A percentile compares a stretch with the other conserved stretches of the same genome.
Evolutionary conservation across 1,140 invertebrate genomes (phyloP).

Genomic region (Rhopalosiphum padi): DNA sequence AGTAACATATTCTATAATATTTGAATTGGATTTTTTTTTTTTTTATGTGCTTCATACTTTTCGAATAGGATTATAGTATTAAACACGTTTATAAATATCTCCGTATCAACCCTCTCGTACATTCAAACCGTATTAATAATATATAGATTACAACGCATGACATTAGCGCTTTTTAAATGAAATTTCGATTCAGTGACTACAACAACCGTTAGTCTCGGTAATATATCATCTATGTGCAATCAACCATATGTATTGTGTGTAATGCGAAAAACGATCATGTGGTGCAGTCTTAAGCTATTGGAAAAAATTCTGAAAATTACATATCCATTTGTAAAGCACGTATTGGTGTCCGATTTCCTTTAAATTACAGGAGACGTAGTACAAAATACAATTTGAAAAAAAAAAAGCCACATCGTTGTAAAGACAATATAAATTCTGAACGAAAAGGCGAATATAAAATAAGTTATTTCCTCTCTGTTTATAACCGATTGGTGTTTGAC

Average conservation of each 20-base stretch:
- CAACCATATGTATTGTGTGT: not conserved
- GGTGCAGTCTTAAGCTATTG: not conserved
- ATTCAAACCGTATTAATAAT: not conserved
- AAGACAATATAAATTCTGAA: not conserved
- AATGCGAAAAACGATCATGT: not conserved
- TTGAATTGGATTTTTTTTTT: not conserved
- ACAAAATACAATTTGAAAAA: not conserved
- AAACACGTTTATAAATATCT: not conserved
- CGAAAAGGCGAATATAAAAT: not conserved
- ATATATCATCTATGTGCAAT: not conserved
- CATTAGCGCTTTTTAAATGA: not conserved
- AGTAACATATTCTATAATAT: not conserved
- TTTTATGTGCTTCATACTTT: not conserved
- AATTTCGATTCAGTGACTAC: not conserved
- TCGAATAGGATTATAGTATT: not conserved
- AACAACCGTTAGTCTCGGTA: not conserved
- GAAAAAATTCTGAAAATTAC: not conserved
- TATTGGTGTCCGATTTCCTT: not conserved
- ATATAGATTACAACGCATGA: not conserved
- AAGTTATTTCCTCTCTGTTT: not conserved
- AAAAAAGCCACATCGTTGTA: not conserved
- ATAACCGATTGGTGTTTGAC: slow-evolving; percentile 9
- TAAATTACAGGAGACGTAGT: not conserved
- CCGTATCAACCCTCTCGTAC: not conserved
- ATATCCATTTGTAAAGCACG: not conserved